Conservation (phyloP, 53 echinoderm and acorn worm genomes). For the Paracentrotus lividus region DNA sequence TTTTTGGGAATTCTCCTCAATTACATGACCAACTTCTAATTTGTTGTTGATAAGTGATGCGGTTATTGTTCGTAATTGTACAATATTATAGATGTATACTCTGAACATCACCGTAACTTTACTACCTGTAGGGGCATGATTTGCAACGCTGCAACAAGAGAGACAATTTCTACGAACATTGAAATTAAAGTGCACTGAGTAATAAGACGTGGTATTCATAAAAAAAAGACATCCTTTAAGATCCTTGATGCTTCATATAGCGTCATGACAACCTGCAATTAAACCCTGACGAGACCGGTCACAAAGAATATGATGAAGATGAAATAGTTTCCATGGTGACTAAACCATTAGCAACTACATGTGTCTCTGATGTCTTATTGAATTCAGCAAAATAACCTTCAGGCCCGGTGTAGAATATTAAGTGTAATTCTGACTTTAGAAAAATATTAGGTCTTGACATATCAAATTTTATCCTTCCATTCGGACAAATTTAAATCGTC, state of each 20-base stretch:
- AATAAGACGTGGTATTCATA: neutral
- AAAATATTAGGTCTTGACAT: too few relatives aligned
- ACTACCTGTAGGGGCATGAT: neutral
- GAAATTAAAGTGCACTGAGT: neutral
- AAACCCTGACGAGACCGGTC: neutral
- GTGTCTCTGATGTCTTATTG: conserved; percentile 9
- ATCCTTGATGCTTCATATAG: neutral
- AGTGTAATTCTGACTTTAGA: too few relatives aligned
- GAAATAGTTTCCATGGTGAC: neutral
- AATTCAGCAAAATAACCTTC: conserved; percentile 3
- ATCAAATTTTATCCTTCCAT: too few relatives aligned
- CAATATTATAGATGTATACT: too few relatives aligned
- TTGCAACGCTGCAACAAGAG: neutral
- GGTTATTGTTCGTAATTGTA: too few relatives aligned
- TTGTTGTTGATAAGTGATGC: too few relatives aligned
- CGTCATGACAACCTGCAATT: conserved; percentile 1
- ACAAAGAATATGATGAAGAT: neutral
- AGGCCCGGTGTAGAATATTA: neutral
- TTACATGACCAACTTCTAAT: too few relatives aligned
- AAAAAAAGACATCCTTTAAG: neutral
- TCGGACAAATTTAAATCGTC: too few relatives aligned
- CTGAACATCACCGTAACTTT: too few relatives aligned
- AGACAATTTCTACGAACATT: neutral
- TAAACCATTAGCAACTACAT: neutral
- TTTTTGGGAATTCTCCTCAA: too few relatives aligned